Base-by-base conservation (phyloP, 1,140 invertebrate genomes). In the Bombus impatiens region DNA sequence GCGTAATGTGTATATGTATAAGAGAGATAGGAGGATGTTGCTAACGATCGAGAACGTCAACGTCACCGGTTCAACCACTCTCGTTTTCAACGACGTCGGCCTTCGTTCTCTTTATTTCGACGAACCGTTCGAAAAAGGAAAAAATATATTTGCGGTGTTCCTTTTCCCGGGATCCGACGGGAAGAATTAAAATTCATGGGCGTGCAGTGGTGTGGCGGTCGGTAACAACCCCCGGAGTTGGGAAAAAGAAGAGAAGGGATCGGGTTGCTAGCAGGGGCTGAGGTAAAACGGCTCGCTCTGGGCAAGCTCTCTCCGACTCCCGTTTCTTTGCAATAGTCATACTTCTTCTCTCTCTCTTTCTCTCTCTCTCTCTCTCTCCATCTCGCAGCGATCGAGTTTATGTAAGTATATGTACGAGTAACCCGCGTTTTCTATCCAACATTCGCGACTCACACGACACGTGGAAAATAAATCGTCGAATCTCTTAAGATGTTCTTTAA, bases 101-200 rank as follows among this genome's bases (percentile, higher is more conserved):
- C 15, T 65, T 37, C 65, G 47, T 72, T 79, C 35, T 42, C 67
- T 71, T 81, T 74, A 62, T 72, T 65, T 40, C 62, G 32, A n/a
- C n/a, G 15, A 22, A 28, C 15, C 0, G 42, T 67, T 77, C 53
- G 57, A 44, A 42, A n/a, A 72, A 15, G 25, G 10, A 44, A 47
- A 40, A 79, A 68, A 85, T 35, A 71, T 84, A 68, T 84, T 53
- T 32, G 15, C 40, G 82, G 77, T 79, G 82, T 79, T 84, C 70
- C 82, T 77, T 83, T 74, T 68, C 76, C 47, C n/a, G 62, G 76
- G 47, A 42, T 40, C 47, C 82, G 76, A 57, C 82, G n/a, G 76
- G 76, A 84, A 71, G 76, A 84, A 84, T 84, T 84, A 84, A 84
- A 84, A 84, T 84, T 86, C 82, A 87, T 88, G 83, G 85, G 75